A percentile compares a stretch with the other conserved stretches of the same genome.
Conservation (phyloP, 2,888 invertebrate genomes). For the Eupeodes luniger region DNA sequence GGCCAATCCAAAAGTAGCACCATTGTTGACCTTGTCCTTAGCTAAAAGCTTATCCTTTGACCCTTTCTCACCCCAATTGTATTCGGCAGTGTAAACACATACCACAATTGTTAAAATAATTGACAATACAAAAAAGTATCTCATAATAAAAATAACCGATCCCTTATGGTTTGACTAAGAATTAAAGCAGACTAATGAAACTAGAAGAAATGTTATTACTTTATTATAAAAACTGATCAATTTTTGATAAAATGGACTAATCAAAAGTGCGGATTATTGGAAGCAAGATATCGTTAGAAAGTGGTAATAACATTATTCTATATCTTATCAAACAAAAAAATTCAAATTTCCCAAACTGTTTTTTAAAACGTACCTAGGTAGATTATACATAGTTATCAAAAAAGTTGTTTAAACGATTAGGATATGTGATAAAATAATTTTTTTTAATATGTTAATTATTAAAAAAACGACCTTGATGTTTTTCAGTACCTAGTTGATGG, state of each 20-base stretch:
- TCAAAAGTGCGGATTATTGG: too few species aligned
- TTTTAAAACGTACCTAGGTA: background rate
- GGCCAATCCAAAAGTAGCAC: background rate
- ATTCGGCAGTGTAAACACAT: background rate
- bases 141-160: background rate
- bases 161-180: too few species aligned
- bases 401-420: too few species aligned
- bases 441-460: background rate
- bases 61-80: background rate
- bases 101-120: background rate
- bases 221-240: too few species aligned
- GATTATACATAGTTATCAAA: background rate
- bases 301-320: too few species aligned
- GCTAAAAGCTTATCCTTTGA: background rate
- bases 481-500: too few species aligned
- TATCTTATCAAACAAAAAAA: background rate
- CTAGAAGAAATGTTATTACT: too few species aligned
- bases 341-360: background rate
- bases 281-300: too few species aligned
- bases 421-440: background rate
- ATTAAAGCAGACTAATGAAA: too few species aligned
- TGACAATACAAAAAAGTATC: background rate
- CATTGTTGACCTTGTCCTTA: background rate
- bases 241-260: too few species aligned
- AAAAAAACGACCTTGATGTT: background rate